Percentiles rank a stretch among this genome's conserved stretches.
These are phyloP conservation scores for Samia ricini DNA, from an alignment of 1,140 invertebrate genomes.

Conservation along the genomic window DNA sequence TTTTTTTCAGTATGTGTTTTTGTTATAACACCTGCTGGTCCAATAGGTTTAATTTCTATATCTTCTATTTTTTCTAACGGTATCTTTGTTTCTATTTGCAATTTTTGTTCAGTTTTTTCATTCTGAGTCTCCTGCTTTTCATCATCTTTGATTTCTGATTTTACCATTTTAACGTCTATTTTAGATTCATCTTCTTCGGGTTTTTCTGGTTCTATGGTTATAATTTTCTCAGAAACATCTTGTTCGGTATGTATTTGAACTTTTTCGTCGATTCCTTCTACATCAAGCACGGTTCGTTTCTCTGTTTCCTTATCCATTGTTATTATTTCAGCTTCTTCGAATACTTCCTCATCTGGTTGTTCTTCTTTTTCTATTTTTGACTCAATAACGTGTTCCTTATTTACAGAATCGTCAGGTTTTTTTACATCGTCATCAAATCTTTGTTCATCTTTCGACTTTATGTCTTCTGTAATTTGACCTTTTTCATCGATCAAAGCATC, in stretches of 20 bases:
- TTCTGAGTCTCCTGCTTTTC: constrained; percentile 9
- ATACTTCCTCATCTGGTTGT: constrained; percentile 25
- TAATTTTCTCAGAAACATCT: constrained; percentile 8
- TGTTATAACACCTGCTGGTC: constrained; percentile 49
- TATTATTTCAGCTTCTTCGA: constrained; percentile 25
- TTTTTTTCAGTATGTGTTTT: constrained; percentile 57
- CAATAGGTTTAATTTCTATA: constrained; percentile 69
- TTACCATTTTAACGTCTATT: constrained; percentile 8
- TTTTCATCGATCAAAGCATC: constrained; percentile 12
- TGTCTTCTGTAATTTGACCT: constrained; percentile 21
- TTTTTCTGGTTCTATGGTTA: background rate
- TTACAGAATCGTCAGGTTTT: constrained; percentile 23
- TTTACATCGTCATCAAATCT: constrained; percentile 17
- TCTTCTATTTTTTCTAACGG: constrained; percentile 67
- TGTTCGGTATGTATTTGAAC: constrained; percentile 16
- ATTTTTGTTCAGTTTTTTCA: constrained; percentile 25
- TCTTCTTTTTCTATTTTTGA: constrained; percentile 27
- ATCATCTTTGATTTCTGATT: constrained; percentile 21
- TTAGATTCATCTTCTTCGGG: constrained; percentile 12
- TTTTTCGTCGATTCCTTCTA: constrained; percentile 19
- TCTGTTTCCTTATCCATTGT: constrained; percentile 23
- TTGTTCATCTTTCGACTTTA: constrained; percentile 24
- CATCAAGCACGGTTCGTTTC: constrained; percentile 11
- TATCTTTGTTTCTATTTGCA: constrained; percentile 35
- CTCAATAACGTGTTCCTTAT: constrained; percentile 19